Base-by-base conservation (phyloP, 2,797 vertebrate genomes). In the Tiaroga cobitis region DNA sequence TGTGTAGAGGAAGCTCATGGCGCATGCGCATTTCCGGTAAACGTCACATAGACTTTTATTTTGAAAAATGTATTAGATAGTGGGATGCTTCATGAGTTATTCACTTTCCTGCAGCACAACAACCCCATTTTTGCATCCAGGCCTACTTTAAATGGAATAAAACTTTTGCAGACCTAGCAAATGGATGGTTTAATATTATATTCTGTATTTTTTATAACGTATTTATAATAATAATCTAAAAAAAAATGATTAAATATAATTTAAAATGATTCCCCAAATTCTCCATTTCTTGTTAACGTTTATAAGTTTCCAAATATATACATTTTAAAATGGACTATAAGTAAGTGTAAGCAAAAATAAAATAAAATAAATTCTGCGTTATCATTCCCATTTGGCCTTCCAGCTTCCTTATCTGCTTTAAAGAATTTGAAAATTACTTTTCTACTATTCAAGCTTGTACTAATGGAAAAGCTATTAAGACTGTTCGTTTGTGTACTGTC, bases 11-110 rank as follows among this genome's bases (percentile, higher is more conserved):
- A 11, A 32, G 18, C 8, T 0, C 2, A 68, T 3, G 1, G 13
- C 85, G 86, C 89, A 80, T 82, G 87, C 87, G 86, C 82, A n/a
- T 4, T 3, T 16, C 15, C 10, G 7, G 26, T 21, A 19, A 34
- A 68, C 67, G 74, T 74, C 80, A 88, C 43, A 29, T 5, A 13
- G 18, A 72, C 85, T 51, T 78, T 79, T 80, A 78, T 78, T 86
- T 78, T 86, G 73, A 77, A 43, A 74, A 21, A 29, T 9, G 15
- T 18, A 26, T 15, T 1, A 4, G 24, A 37, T 16, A 61, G 37
- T 8, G 4, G 11, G 34, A 26, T 41, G 34, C 34, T 61, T 77
- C 34, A 74, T 24, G 46, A 15, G 29, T 74, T 21, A 1, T 26
- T 34, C 3, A 54, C 34, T n/a, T 76, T 37, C 49, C 74, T 76